Evolutionary conservation across 2,888 invertebrate genomes (phyloP), one percentile per base, ranked within the genome.

Genomic region (Nowickia ferox): DNA sequence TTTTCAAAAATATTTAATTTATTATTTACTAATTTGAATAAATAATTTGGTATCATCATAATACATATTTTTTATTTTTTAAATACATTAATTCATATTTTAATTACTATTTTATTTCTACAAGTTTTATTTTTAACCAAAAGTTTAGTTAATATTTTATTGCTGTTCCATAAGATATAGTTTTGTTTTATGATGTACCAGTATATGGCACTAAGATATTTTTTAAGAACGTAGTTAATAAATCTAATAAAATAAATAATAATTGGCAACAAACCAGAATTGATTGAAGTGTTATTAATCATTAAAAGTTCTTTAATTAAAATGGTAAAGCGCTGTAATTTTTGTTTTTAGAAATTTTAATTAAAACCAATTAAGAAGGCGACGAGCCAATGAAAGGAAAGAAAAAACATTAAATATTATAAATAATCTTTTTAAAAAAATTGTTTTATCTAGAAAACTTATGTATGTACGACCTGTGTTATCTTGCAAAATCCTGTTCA

Each of bases 201-300:
- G n/a, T n/a, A 53, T 13, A 51, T 48, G 30, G 30, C 6, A 30
- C 0, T 30, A 6, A 6, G 6, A 30, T 30, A 6, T 30, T 30
- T 30, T 30, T 30, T 30, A 6, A 30, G 30, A 30, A 30, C 30
- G 30, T 30, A 30, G 30, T 30, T 30, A 6, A 5, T 6, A 30
- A 30, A 30, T 6, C 30, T 30, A 30, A 30, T 30, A 30, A 30
- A 30, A 30, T 6, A 30, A 30, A 30, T 30, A 30, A 30, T 40
- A 59, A 59, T 59, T 59, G 59, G 38, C 59, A n/a, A 0, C 9
- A 40, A 59, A 38, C 13, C 30, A 57, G 30, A 22, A 13, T 48
- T 48, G 48, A 57, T 57, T 57, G 57, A 57, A 40, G 38, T 38
- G 59, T 48, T 48, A 66, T 66, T 66, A 48, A 66, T 66, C n/a